Evolutionary conservation across 2,113 vertebrate genomes (phyloP), one percentile per base, ranked within the genome.

Genomic region (Perccottus glenii): DNA sequence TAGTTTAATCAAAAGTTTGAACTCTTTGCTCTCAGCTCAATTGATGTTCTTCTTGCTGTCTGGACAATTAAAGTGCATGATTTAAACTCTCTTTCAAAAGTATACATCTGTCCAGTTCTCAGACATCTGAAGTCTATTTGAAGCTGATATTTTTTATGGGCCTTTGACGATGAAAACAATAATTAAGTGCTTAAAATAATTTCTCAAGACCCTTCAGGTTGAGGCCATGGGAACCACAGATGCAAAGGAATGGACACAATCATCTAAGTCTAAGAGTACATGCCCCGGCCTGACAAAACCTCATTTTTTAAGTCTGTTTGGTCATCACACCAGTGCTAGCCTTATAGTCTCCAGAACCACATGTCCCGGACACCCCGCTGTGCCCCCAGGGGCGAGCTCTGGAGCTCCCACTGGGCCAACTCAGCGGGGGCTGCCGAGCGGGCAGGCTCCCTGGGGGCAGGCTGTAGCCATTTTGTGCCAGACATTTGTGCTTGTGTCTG

Each of bases 181-280:
- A 79, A 88, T 84, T 55, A 84, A 81, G 71, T 16, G 43, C 62
- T 67, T 53, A 68, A 75, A 78, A 77, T 66, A 11, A 80, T 81
- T 90, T 90, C 89, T 89, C 89, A 89, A 84, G 86, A 86, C 87
- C 86, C 82, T 73, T 83, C 42, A 68, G 56, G 50, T 64, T 73
- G 40, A 85, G 89, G 82, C 82, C 85, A 89, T 91, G 89, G 86
- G 89, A 91, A 89, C 73, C 49, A 53, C 63, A 1, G 38, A 36
- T 52, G 76, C 80, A 84, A 82, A 86, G 66, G 49, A 67, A 42
- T 75, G 8, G 0, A 71, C 80, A 88, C 85, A 87, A 85, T 88
- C 81, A 8, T 84, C 77, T 63, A 80, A 70, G 85, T 84, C 84
- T 75, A 70, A 80, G 70, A 76, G 70, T 77, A 70, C 73, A 75